Conservation (phyloP, 2,113 vertebrate genomes). For the Brachypteracias leptosomus region DNA sequence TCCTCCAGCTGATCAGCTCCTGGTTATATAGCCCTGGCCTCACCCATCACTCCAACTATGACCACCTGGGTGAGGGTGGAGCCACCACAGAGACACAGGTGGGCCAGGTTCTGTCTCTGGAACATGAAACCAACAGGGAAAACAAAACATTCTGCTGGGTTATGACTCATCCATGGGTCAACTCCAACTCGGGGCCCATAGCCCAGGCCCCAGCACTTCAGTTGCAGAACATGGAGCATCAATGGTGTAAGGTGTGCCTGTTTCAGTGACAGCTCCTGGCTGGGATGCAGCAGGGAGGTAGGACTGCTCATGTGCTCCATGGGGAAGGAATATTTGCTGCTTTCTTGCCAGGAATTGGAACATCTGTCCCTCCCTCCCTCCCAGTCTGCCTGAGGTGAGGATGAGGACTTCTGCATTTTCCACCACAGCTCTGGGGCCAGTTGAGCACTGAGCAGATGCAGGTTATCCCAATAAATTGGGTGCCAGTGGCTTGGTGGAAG, state of each 20-base stretch:
- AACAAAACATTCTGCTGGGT: no score
- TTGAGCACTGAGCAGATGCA: not conserved
- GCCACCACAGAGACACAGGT: no score
- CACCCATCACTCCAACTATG: no score
- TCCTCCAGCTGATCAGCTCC: no score
- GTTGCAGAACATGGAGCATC: fast-evolving
- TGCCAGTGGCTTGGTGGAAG: not conserved
- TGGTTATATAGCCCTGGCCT: no score
- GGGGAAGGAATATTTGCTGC: not conserved
- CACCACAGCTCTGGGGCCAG: not conserved
- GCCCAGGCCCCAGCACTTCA: no score
- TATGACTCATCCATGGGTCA: no score
- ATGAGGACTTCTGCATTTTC: not conserved
- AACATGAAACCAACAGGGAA: no score
- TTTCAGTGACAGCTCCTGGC: not conserved
- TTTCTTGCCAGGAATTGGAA: not conserved
- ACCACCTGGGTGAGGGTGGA: no score
- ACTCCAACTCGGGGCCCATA: no score
- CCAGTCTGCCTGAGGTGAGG: not conserved
- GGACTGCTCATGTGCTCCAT: fast-evolving
- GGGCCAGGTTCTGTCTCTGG: no score
- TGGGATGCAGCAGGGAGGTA: not conserved
- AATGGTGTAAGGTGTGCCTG: fast-evolving
- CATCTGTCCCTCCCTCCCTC: not conserved
- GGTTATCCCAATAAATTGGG: fast-evolving